These are phyloP conservation scores for Borostomias antarcticus DNA, from an alignment of 2,797 vertebrate species.

Conservation along the genomic window DNA sequence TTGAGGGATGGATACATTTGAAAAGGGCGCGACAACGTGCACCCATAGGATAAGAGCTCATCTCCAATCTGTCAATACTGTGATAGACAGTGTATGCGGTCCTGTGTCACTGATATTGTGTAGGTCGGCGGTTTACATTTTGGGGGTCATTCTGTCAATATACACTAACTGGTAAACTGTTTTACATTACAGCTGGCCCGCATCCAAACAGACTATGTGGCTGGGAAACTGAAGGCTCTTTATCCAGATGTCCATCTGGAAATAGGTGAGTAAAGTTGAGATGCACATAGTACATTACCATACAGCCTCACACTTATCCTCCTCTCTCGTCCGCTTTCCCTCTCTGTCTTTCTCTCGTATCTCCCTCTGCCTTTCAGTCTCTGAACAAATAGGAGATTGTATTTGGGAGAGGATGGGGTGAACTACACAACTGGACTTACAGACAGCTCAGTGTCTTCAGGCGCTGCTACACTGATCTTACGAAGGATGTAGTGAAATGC, in stretches of 20 bases:
- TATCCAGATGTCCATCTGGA: conserved; percentile 83
- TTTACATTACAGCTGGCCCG: conserved; percentile 84
- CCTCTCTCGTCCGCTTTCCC: neutral
- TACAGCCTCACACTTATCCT: neutral
- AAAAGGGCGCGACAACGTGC: conserved; percentile 36
- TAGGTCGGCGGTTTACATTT: too few species aligned
- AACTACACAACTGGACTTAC: conserved; percentile 39
- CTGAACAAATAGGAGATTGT: conserved; percentile 40
- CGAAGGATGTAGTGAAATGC: neutral
- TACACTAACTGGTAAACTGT: neutral
- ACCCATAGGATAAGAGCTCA: conserved; percentile 40
- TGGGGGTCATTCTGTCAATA: neutral
- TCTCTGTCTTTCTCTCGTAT: neutral
- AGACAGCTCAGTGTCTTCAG: conserved; percentile 18
- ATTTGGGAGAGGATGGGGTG: conserved; percentile 39
- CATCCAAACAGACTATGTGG: conserved; percentile 93
- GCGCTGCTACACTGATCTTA: neutral
- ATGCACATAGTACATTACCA: neutral
- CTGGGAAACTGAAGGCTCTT: conserved; percentile 77
- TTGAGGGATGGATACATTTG: conserved; percentile 20
- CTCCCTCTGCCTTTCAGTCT: conserved; percentile 18
- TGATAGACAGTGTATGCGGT: conserved; percentile 16
- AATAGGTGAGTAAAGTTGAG: conserved; percentile 80
- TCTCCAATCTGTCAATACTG: conserved; percentile 15
- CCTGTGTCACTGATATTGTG: conserved; percentile 28